Base-by-base conservation (phyloP, 2,888 invertebrate genomes). In the Tipula unca region DNA sequence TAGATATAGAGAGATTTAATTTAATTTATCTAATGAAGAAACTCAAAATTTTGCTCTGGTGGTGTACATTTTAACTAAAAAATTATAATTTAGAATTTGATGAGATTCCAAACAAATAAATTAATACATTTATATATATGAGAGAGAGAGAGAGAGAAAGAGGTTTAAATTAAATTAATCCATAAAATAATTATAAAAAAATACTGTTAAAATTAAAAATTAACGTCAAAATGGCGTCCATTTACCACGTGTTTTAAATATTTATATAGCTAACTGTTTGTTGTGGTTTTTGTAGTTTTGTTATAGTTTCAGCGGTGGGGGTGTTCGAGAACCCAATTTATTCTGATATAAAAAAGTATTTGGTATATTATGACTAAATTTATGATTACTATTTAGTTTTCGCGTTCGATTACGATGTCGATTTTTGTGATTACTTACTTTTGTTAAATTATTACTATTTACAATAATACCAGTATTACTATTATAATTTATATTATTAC, bases 271-370 rank as follows among this genome's bases (percentile, higher is more conserved):
- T 69, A 69, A 13, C 25, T 69, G 3, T 25, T 69, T 69, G 8
- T 48, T n/a, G 32, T 32, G 3, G n/a, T 82, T 83, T 83, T n/a
- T n/a, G n/a, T n/a, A n/a, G 35, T 83, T 83, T 83, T 10, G 83
- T 85, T 86, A 87, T 29, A 90, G 91, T 86, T 69, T 69, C 25
- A 91, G 88, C 83, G 91, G 91, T 86, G 90, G 90, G 87, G 91
- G 91, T 87, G 91, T 90, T 88, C 91, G 90, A 69, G 14, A 69
- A 88, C 90, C 89, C 88, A 89, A 86, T 88, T 89, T 87, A 90
- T 69, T 69, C 88, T 88, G 87, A 86, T 89, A 88, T 85, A 90
- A 87, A 86, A 91, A 88, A 85, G 89, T 89, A 88, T 90, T 89
- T 87, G 91, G 91, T 87, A 91, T 89, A 87, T 90, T 36, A 20